Conservation (phyloP, 1,140 invertebrate species). For the Sinonovacula constricta region DNA sequence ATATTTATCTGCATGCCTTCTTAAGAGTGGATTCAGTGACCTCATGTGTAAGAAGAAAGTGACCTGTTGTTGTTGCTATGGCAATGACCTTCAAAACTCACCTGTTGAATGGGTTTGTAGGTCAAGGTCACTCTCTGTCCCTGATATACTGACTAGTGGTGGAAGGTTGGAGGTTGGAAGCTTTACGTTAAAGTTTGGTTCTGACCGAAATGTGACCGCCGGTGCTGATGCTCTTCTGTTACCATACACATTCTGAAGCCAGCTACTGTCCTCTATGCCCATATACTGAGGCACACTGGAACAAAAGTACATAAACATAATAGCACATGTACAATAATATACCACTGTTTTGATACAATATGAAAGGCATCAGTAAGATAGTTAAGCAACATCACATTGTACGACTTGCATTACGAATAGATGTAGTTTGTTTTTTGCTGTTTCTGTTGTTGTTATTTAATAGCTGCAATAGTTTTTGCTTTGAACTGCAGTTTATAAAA, state of each 20-base stretch:
- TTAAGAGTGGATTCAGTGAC: too few species aligned
- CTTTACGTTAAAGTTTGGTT: not conserved
- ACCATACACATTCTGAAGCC: not conserved
- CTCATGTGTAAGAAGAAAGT: too few species aligned
- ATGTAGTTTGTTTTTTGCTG: not conserved
- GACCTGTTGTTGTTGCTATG: too few species aligned
- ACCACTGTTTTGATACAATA: too few species aligned
- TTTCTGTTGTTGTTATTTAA: too few species aligned
- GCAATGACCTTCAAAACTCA: too few species aligned
- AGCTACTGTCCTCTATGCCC: not conserved
- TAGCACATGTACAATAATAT: not conserved
- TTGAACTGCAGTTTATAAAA: too few species aligned
- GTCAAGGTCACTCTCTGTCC: not conserved
- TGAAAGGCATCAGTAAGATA: not conserved
- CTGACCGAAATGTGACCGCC: not conserved
- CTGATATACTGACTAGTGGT: not conserved
- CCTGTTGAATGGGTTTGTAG: not conserved
- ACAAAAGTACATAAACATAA: not conserved
- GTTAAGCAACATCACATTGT: not conserved
- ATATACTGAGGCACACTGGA: not conserved
- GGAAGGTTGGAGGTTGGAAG: not conserved
- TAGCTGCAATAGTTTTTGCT: too few species aligned
- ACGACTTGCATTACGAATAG: not conserved
- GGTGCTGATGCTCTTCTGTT: not conserved
- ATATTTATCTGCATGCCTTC: too few species aligned